Base-by-base conservation (phyloP, 2,888 invertebrate species). In the Trissolcus japonicus region DNA sequence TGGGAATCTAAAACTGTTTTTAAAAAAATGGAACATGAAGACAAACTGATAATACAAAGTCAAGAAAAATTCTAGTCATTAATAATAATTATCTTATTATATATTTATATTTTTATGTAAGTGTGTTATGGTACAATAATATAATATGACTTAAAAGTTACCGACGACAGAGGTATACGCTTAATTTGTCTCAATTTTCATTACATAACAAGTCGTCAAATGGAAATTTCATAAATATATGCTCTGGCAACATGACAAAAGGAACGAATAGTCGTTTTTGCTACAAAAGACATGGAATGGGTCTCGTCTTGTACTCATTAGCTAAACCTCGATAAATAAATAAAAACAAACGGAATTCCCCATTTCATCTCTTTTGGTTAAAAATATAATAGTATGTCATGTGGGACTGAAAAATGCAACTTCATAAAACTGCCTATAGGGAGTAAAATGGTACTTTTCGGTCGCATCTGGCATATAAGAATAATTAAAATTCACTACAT, bases 61-160 rank as follows among this genome's bases (percentile, higher is more conserved):
- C 4, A 35, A 71, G 80, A 76, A 80, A n/a, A 17, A 80, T 81
- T 69, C 82, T 86, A 85, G 81, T 83, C 82, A 81, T 84, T 84
- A 83, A 80, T 85, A 83, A 84, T 35, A 7, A 35, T 35, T 82
- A 76, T 83, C 83, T 85, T 85, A 79, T 82, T 35, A 2, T 83
- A 84, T 84, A 83, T 82, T 86, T 85, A 86, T 82, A 86, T 85
- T 85, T 73, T 61, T 79, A 76, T 85, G 85, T 85, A 81, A 83
- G 6, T 83, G 81, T 83, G 80, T 80, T 88, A 87, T 87, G 83
- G 80, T 87, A 87, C 87, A 87, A 81, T 84, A 35, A 35, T 35
- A 35, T 35, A 35, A 87, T 83, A 87, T 81, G 86, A 82, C 83
- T 85, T 87, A 84, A 84, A 82, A 84, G 81, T 85, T 83, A 84